Percentiles rank a stretch among this genome's conserved stretches.
phyloP scores from a whole-genome alignment of 2,888 invertebrate genomes.

The Drosophila melanosoma region DNA sequence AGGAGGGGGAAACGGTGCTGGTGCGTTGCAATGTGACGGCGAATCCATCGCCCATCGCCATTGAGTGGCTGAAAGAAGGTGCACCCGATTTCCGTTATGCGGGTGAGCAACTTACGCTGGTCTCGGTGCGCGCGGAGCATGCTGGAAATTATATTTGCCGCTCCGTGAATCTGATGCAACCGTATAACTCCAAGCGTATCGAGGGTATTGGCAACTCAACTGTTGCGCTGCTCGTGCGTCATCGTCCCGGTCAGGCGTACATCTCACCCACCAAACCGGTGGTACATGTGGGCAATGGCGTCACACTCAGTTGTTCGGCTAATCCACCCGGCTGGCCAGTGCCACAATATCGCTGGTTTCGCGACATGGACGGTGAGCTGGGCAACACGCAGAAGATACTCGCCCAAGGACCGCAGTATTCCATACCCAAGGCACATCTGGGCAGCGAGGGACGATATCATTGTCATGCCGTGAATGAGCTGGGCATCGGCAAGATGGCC shows the following conservation, averaged over 20 bases:
- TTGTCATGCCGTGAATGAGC: slow-evolving; percentile 95
- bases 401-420: slow-evolving; percentile 92
- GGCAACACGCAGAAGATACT: slow-evolving; percentile 88
- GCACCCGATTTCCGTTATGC: slow-evolving; percentile 93
- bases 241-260: slow-evolving; percentile 93
- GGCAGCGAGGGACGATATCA: slow-evolving; percentile 95
- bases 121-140: slow-evolving; percentile 92
- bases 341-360: slow-evolving; percentile 95
- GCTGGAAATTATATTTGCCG: slow-evolving; percentile 96
- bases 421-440: slow-evolving; percentile 93
- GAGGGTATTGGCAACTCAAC: slow-evolving; percentile 93
- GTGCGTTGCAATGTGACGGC: slow-evolving; percentile 95
- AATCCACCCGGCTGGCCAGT: slow-evolving; percentile 96
- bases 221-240: slow-evolving; percentile 93
- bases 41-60: slow-evolving; percentile 92
- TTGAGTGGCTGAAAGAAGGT: slow-evolving; percentile 95
- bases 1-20: slow-evolving; percentile 93
- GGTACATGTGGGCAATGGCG: slow-evolving; percentile 92
- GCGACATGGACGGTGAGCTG: slow-evolving; percentile 88
- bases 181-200: slow-evolving; percentile 88
- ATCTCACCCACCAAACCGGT: slow-evolving; percentile 94
- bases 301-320: slow-evolving; percentile 94
- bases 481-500: slow-evolving; percentile 94
- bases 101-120: slow-evolving; percentile 90
- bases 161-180: slow-evolving; percentile 93